Percentiles rank a stretch among this genome's conserved stretches.
These are phyloP conservation scores for Oscheius sp. DNA, from an alignment of 2,888 invertebrate species.

Conservation along the genomic window DNA sequence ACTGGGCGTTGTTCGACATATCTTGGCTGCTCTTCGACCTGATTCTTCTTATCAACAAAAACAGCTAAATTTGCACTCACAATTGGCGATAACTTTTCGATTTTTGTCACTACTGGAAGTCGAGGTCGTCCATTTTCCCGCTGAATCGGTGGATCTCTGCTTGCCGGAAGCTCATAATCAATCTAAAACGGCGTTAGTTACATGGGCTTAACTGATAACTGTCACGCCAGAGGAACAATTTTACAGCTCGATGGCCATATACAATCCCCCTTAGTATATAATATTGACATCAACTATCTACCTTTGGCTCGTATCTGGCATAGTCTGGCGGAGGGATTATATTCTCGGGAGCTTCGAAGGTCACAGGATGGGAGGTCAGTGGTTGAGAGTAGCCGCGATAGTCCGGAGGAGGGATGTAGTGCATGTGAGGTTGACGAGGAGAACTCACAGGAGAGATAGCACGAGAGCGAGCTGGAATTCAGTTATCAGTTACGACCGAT, in stretches of 20 bases:
- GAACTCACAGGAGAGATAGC: slow-evolving; percentile 4
- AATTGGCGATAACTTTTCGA: no score
- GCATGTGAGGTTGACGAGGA: not conserved
- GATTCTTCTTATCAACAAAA: not conserved
- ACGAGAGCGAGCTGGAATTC: not conserved
- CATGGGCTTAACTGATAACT: not conserved
- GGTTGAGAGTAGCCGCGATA: slow-evolving; percentile 11
- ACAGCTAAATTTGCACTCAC: no score
- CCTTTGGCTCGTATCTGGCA: slow-evolving; percentile 22
- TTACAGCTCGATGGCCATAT: no score
- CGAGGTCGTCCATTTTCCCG: not conserved
- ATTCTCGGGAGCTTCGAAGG: slow-evolving; percentile 25
- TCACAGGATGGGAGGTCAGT: not conserved
- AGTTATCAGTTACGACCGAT: slow-evolving; percentile 19
- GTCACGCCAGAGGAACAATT: no score
- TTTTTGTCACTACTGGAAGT: no score
- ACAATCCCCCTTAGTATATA: no score
- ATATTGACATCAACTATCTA: not conserved
- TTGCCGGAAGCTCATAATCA: slow-evolving; percentile 9
- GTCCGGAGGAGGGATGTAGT: slow-evolving; percentile 18
- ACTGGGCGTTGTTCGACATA: not conserved
- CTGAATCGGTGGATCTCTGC: not conserved
- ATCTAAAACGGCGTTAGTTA: not conserved
- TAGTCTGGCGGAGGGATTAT: slow-evolving; percentile 30
- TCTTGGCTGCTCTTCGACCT: not conserved